Percentiles rank a stretch among this genome's conserved stretches.
Conservation (phyloP, 2,888 invertebrate species). For the Oscheius sp. region DNA sequence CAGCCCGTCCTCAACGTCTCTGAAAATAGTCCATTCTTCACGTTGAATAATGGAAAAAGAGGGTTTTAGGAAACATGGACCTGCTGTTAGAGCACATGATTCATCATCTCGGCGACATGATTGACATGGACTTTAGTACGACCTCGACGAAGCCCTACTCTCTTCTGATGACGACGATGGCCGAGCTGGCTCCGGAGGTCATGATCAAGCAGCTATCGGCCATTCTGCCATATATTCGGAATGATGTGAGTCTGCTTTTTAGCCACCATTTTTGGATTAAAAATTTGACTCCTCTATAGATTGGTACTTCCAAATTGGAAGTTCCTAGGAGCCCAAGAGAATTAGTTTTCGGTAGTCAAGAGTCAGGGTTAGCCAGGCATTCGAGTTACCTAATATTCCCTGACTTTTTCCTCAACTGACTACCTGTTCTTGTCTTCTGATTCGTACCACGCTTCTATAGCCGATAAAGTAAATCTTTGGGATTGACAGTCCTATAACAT, state of each 20-base stretch:
- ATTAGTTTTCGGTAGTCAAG: too few relatives aligned
- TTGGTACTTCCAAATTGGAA: too few relatives aligned
- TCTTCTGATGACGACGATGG: slow-evolving; percentile 38
- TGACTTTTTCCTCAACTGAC: too few relatives aligned
- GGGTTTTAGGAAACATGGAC: slow-evolving; percentile 43
- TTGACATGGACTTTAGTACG: slow-evolving; percentile 21
- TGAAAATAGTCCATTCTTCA: slow-evolving; percentile 31
- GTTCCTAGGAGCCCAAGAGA: too few relatives aligned
- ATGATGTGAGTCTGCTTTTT: slow-evolving; percentile 37
- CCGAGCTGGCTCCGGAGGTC: slow-evolving; percentile 39
- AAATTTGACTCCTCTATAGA: too few relatives aligned
- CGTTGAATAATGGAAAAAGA: neutral
- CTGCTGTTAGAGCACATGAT: slow-evolving; percentile 48
- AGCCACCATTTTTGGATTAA: too few relatives aligned
- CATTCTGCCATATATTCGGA: slow-evolving; percentile 35
- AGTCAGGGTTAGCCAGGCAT: too few relatives aligned
- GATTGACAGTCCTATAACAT: too few relatives aligned
- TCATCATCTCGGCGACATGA: slow-evolving; percentile 41
- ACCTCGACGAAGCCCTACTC: slow-evolving; percentile 33
- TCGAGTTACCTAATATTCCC: too few relatives aligned
- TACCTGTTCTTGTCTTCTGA: too few relatives aligned
- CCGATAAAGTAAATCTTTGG: too few relatives aligned
- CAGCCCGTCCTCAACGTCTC: slow-evolving; percentile 46
- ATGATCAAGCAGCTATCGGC: slow-evolving; percentile 30
- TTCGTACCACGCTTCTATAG: too few relatives aligned